Conservation (phyloP, 1,140 invertebrate species). For the Atopsyche davidsoni region DNA sequence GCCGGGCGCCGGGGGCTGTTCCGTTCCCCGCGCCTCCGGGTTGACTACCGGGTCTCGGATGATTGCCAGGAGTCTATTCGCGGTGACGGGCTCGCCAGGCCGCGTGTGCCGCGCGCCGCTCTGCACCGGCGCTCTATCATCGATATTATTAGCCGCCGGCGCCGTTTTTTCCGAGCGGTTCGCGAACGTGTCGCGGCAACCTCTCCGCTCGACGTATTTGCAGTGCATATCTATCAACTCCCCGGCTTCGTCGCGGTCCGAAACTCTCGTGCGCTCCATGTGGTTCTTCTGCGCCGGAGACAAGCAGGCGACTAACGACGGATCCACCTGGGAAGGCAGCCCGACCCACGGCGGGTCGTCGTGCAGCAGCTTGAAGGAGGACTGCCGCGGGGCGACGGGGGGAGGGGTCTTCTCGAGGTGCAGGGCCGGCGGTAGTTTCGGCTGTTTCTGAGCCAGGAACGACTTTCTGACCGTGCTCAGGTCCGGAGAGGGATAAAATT, state of each 20-base stretch:
- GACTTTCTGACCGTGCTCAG: constrained; percentile 32
- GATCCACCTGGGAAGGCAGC: constrained; percentile 52
- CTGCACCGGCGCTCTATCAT: constrained; percentile 36
- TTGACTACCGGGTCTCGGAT: constrained; percentile 42
- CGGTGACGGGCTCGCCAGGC: constrained; percentile 32
- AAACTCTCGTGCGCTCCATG: constrained; percentile 43
- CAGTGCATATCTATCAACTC: constrained; percentile 60
- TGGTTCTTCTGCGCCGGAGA: constrained; percentile 63
- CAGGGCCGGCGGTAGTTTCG: constrained; percentile 12
- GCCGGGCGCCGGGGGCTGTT: constrained; percentile 36
- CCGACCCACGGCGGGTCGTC: constrained; percentile 51
- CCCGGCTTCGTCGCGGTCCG: constrained; percentile 47
- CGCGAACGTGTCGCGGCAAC: constrained; percentile 45
- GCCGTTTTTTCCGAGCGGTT: constrained; percentile 32
- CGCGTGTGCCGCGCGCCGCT: constrained; percentile 21
- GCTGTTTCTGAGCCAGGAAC: constrained; percentile 19
- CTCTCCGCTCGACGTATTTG: constrained; percentile 59
- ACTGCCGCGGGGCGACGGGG: constrained; percentile 39
- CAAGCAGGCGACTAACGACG: constrained; percentile 57
- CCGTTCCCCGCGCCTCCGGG: constrained; percentile 28
- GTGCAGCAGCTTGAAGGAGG: constrained; percentile 39
- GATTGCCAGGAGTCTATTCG: constrained; percentile 49
- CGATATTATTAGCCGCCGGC: constrained; percentile 30
- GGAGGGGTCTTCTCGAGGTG: constrained; percentile 32
- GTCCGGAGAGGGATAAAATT: constrained; percentile 32